Conservation (phyloP, 2,113 vertebrate genomes). For the Pantherophis guttatus region DNA sequence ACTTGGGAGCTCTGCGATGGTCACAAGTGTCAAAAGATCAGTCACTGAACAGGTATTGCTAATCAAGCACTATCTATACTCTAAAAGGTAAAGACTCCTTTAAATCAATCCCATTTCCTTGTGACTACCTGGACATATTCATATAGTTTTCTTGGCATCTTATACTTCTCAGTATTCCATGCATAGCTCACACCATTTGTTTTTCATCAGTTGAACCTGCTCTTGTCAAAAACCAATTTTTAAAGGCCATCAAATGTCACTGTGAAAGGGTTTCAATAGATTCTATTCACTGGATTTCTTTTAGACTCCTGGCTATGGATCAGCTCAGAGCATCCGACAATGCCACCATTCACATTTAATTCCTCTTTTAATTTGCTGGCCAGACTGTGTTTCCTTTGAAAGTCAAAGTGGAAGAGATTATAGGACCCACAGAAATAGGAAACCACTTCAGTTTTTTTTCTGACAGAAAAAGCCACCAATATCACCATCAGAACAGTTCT, state of each 20-base stretch:
- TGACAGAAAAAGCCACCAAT: background rate
- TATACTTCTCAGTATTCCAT: background rate
- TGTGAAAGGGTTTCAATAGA: background rate
- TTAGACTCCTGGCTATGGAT: background rate
- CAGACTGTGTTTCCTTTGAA: background rate
- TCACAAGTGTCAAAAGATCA: background rate
- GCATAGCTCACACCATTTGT: background rate
- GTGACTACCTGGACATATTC: background rate
- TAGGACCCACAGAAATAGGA: background rate
- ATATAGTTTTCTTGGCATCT: background rate
- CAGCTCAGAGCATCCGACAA: background rate
- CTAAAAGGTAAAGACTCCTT: background rate
- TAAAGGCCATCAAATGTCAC: background rate
- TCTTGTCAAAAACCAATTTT: background rate
- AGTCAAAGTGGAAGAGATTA: conserved; percentile 3
- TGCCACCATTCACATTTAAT: background rate
- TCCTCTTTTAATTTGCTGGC: background rate
- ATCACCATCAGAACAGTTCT: background rate
- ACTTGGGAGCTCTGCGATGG: background rate
- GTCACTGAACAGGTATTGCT: background rate
- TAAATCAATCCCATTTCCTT: background rate
- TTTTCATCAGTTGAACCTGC: background rate
- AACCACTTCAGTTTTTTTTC: background rate
- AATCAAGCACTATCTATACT: background rate
- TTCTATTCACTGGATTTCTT: background rate